Conservation (phyloP, 2,797 vertebrate species). For the Dendrocincla fuliginosa region DNA sequence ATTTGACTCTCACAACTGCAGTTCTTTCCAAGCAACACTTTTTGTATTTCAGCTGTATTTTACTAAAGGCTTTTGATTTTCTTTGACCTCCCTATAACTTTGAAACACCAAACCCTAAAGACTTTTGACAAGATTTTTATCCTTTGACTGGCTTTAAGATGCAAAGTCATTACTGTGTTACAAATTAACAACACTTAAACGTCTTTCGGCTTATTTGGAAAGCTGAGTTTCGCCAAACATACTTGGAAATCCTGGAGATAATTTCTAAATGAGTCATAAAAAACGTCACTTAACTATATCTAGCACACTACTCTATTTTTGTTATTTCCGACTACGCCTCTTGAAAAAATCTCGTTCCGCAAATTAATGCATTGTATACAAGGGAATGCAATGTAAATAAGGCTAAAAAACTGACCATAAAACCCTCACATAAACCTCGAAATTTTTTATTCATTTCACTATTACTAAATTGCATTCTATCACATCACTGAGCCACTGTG, state of each 20-base stretch:
- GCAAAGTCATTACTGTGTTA: neutral
- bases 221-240: neutral
- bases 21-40: neutral
- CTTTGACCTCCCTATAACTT: neutral
- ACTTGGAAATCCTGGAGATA: neutral
- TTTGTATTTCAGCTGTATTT: neutral
- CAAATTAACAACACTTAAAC: neutral
- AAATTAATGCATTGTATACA: neutral
- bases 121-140: neutral
- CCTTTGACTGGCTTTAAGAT: neutral
- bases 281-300: neutral
- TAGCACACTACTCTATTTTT: neutral
- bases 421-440: neutral
- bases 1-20: neutral
- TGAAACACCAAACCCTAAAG: neutral
- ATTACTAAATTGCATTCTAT: neutral
- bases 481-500: neutral
- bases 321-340: neutral
- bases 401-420: neutral
- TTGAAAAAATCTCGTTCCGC: neutral
- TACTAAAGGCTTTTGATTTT: neutral
- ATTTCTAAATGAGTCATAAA: neutral
- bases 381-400: neutral
- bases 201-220: neutral
- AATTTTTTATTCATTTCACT: neutral